Conservation (phyloP, 2,888 invertebrate species). For the Scaptomyza parva region DNA sequence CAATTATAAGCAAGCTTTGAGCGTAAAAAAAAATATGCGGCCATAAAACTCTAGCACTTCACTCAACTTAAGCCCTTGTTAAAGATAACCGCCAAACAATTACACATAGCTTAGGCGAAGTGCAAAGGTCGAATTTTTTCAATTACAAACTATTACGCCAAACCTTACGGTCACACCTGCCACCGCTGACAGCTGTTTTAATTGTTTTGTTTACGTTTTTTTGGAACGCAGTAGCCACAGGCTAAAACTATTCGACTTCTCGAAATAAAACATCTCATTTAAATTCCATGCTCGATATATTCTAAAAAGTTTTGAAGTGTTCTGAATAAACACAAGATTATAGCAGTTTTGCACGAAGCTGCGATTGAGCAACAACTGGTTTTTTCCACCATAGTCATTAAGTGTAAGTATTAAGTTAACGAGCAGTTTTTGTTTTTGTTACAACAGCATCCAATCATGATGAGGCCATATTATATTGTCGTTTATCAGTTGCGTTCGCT, state of each 20-base stretch:
- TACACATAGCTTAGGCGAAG: background rate
- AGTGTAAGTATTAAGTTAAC: conserved; percentile 34
- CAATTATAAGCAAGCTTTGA: too few species aligned
- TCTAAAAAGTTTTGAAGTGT: background rate
- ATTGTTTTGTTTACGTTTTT: conserved; percentile 58
- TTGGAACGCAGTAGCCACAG: conserved; percentile 41
- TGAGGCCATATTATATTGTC: background rate
- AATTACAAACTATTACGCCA: background rate
- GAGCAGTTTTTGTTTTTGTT: background rate
- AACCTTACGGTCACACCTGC: conserved; percentile 40
- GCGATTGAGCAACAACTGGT: background rate
- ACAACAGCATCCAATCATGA: background rate
- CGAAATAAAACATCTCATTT: conserved; percentile 10
- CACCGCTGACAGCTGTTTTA: conserved; percentile 37
- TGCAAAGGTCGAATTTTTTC: conserved; percentile 4
- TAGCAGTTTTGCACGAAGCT: conserved; percentile 5
- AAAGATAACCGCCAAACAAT: background rate
- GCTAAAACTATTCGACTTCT: conserved; percentile 21
- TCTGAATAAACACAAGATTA: background rate
- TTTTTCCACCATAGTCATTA: conserved; percentile 1
- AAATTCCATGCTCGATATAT: conserved; percentile 1
- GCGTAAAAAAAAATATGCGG: too few species aligned
- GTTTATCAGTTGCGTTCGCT: conserved; percentile 14
- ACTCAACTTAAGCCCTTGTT: background rate
- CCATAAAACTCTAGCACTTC: background rate